Evolutionary conservation across 2,113 vertebrate species (phyloP), one percentile per base, ranked within the genome.

Genomic region (Lanius ludovicianus): DNA sequence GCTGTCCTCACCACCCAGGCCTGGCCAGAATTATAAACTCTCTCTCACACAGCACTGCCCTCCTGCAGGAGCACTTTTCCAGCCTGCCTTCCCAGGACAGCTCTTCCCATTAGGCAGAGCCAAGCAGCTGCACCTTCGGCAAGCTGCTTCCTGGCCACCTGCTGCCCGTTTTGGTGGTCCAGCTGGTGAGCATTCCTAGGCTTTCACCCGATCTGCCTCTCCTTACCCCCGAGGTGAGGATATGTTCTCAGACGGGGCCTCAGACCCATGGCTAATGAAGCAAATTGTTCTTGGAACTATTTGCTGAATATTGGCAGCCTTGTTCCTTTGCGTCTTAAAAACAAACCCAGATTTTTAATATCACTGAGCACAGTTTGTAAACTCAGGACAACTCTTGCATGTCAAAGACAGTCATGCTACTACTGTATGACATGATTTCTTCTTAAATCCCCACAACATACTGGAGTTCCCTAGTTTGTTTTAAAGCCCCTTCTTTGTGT

Each of bases 41-140:
- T 20, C 19, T 18, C 31, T n/a, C 57, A 6, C 6, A 9, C 9
- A n/a, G 24, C 3, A 0, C 24, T 57, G 11, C 30, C 15, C 23
- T 67, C 7, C 53, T 20, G 11, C 31, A 46, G 35, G 7, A 59
- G 28, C 11, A 4, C 35, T 64, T 79, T 62, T 53, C 69, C 65
- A n/a, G 49, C 2, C 0, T 64, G 87, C 23, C 53, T 91, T 93
- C 50, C 33, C 65, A 16, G 65, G 74, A 71, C n/a, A 49, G 77
- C 31, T 41, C 65, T 79, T 53, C 10, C 10, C 10, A 1, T 64
- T 20, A 13, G 2, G 77, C 62, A 71, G 62, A 87, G 78, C 49
- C 57, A 64, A 96, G 91, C 91, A 95, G 95, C 91, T 95, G 95
- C n/a, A 89, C 37, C 87, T 92, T 62, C 87, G 62, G 77, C n/a